These are phyloP conservation scores for Orthosia gracilis DNA, from an alignment of 2,888 invertebrate genomes.

Conservation along the genomic window DNA sequence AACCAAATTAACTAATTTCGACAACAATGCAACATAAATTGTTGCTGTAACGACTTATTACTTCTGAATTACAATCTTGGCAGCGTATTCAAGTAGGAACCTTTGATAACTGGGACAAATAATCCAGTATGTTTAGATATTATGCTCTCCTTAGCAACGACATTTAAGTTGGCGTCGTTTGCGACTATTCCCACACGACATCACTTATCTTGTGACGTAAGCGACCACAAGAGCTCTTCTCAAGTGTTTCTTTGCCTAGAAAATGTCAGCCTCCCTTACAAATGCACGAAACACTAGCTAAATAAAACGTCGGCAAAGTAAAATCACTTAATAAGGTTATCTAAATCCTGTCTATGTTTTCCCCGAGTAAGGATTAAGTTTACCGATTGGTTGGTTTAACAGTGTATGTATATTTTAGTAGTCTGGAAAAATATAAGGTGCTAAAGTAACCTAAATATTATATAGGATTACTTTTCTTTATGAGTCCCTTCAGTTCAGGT, in stretches of 20 bases:
- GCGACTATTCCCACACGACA: constrained; percentile 16
- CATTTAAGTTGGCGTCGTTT: constrained; percentile 39
- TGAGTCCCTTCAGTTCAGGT: background rate
- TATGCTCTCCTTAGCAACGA: constrained; percentile 4
- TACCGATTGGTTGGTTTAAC: constrained; percentile 7
- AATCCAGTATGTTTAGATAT: constrained; percentile 17
- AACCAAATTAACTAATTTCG: constrained; percentile 25
- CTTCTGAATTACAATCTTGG: constrained; percentile 22
- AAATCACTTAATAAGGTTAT: constrained; percentile 10
- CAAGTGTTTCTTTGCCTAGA: constrained; percentile 41
- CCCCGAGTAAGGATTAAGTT: background rate
- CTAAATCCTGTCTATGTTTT: background rate
- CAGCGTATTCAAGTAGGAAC: background rate
- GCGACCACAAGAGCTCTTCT: constrained; percentile 38
- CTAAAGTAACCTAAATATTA: background rate
- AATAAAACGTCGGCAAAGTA: constrained; percentile 15
- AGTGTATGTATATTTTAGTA: background rate
- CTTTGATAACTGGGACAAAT: background rate
- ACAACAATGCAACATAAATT: constrained; percentile 12
- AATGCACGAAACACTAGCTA: constrained; percentile 14
- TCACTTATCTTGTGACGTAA: constrained; percentile 51
- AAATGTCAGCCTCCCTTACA: constrained; percentile 22
- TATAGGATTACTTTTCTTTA: background rate
- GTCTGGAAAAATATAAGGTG: background rate
- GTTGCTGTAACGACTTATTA: constrained; percentile 3